Evolutionary conservation across 1,140 invertebrate species (phyloP), one percentile per base, ranked within the genome.

Genomic region (Telenomus remus): DNA sequence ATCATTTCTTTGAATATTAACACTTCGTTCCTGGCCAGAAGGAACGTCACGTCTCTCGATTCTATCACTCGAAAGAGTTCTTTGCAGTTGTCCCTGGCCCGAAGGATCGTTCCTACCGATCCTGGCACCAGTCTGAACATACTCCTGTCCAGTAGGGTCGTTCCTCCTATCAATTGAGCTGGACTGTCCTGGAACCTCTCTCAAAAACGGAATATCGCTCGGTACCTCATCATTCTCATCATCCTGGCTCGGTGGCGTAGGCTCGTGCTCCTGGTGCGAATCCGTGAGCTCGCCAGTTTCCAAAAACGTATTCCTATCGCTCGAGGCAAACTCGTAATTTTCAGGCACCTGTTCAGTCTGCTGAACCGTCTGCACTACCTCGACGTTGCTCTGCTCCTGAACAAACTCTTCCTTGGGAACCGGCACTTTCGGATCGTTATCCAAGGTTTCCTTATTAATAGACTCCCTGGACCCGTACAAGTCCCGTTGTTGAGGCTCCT

Each of bases 161-260:
- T 88, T 88, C 27, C 87, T 83, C 0, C 85, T 79, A 78, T 87
- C 86, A 9, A 82, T 69, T 1, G 80, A 80, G 42, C 82, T 87
- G 5, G 87, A 88, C 53, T 88, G 87, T 0, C 87, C 87, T 0
- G 86, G 87, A 0, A 88, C 86, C 59, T 88, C 86, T 0, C 86
- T 79, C 27, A 86, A 33, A 27, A 88, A 88, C 0, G 87, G 87
- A 71, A 88, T 88, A 73, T 88, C 87, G 10, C 81, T 86, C 12
- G 87, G 86, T 11, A 86, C 86, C 68, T 88, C 87, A 12, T 88
- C 87, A 10, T 88, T 88, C 43, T 88, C 86, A 19, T 88, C 87
- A n/a, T 88, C 86, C 50, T 88, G 86, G 54, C 79, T 86, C 1
- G 82, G 80, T 0, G 86, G 81, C 9, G 78, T 79, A 0, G 80